Evolutionary conservation across 2,888 invertebrate genomes (phyloP).

Genomic region (Gisinianus flammeolus): DNA sequence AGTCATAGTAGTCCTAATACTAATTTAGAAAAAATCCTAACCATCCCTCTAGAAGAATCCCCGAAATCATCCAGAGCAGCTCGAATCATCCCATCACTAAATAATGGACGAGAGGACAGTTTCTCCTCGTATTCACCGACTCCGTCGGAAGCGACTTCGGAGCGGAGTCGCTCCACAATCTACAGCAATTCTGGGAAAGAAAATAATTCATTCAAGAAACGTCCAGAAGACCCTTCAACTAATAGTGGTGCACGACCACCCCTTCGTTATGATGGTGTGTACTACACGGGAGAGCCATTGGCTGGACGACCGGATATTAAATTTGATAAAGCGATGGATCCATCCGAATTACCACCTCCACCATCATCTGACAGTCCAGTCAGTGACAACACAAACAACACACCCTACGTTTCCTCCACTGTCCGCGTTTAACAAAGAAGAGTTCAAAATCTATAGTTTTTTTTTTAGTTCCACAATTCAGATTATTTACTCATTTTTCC

Average conservation of each 20-base stretch:
- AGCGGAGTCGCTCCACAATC: background rate
- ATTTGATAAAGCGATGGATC: constrained; percentile 63
- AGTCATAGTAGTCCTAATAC: background rate
- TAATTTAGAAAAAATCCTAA: background rate
- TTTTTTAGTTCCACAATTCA: background rate
- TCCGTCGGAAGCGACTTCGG: constrained; percentile 6
- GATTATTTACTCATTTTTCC: background rate
- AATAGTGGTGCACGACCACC: background rate
- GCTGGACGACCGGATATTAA: constrained; percentile 75
- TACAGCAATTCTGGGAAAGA: background rate
- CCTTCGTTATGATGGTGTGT: constrained; percentile 76
- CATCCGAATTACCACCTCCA: constrained; percentile 43
- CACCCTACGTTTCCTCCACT: constrained; percentile 38
- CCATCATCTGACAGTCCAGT: constrained; percentile 25
- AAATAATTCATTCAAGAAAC: background rate
- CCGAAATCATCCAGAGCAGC: constrained; percentile 22
- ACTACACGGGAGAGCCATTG: constrained; percentile 83
- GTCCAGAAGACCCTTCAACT: background rate
- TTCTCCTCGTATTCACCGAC: constrained; percentile 26
- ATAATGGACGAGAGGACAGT: constrained; percentile 10
- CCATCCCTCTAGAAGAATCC: constrained; percentile 21
- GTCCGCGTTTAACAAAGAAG: constrained; percentile 37
- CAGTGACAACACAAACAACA: background rate
- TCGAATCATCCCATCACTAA: background rate
- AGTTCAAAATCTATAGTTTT: no score